phyloP scores from a whole-genome alignment of 35 echinoderm and acorn worm genomes.

The Amphiura filiformis region DNA sequence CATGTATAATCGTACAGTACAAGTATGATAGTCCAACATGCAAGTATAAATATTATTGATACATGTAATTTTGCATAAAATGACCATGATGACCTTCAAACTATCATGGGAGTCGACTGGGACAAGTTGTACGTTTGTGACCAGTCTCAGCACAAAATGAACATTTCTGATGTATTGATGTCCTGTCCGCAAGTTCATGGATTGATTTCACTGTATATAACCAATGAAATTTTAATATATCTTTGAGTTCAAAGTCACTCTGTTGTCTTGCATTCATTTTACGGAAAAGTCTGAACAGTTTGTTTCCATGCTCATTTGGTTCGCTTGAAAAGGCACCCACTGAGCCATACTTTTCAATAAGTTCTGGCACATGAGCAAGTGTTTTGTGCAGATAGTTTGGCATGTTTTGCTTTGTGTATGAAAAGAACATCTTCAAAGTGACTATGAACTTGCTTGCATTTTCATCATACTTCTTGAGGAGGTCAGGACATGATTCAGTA shows the following conservation, averaged over 20 bases:
- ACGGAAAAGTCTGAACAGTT: neutral
- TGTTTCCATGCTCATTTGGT: neutral
- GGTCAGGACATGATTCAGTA: neutral
- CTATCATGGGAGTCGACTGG: too few relatives aligned
- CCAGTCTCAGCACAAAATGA: neutral
- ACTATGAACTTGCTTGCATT: neutral
- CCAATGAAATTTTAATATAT: slow-evolving; percentile 1
- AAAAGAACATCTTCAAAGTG: neutral
- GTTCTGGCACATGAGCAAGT: neutral
- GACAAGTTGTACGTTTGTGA: neutral
- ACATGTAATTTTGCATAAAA: too few relatives aligned
- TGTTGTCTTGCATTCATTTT: neutral
- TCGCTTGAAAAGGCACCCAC: neutral
- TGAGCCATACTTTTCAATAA: neutral
- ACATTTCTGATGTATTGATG: neutral
- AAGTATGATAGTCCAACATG: too few relatives aligned
- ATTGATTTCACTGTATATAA: neutral
- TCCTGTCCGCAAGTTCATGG: neutral
- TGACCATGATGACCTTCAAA: too few relatives aligned
- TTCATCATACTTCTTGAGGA: neutral
- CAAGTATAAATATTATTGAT: too few relatives aligned
- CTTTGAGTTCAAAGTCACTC: neutral
- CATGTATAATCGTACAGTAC: too few relatives aligned
- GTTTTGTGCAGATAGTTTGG: neutral
- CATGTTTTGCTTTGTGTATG: neutral